Base-by-base conservation (phyloP, 1,140 invertebrate species). In the Lepidotrigona ventralis region DNA sequence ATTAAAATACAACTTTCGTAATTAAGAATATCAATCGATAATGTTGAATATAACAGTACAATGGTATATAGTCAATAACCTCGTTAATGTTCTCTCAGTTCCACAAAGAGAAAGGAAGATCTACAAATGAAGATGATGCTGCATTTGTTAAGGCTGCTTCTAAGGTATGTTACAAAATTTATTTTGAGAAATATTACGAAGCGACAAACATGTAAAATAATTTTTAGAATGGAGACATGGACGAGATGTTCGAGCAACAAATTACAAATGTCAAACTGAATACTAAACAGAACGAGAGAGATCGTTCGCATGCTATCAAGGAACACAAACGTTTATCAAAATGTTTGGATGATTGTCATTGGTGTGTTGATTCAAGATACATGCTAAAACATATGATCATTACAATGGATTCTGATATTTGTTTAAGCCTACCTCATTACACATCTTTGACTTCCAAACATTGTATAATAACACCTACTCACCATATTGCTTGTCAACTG, bases 341-440 rank as follows among this genome's bases (percentile, higher is more conserved):
- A 90, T 96, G 95, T 68, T 91, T 99, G 82, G 97, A 98, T 75
- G 96, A 96, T 84, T 99, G 99, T 94, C 91, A 95, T 21, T 96
- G 95, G 90, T 99, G 99, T 91, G 95, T 99, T 83, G 97, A 98
- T 87, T 97, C 96, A 29, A 95, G 95, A 68, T 96, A 95, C 80
- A 96, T 98, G 95, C 94, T 97, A 46, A 99, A 98, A 92, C 97
- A 99, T 93, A 94, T 99, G n/a, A 96, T 99, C 79, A 95, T 99
- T 23, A 96, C 97, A 33, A 96, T 97, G 91, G 97, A 97, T 33
- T 95, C 95, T 14, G 97, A 97, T 92, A 96, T 98, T 23, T 99
- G 98, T 92, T 89, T 99, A 64, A 96, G 96, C 90, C 90, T 99
- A 75, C 98, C 98, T 29, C 92, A 95, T 73, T 95, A 96, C 90